Evolutionary conservation across 2,797 vertebrate species (phyloP), one percentile per base, ranked within the genome.

Genomic region (Sebastolobus alascanus): DNA sequence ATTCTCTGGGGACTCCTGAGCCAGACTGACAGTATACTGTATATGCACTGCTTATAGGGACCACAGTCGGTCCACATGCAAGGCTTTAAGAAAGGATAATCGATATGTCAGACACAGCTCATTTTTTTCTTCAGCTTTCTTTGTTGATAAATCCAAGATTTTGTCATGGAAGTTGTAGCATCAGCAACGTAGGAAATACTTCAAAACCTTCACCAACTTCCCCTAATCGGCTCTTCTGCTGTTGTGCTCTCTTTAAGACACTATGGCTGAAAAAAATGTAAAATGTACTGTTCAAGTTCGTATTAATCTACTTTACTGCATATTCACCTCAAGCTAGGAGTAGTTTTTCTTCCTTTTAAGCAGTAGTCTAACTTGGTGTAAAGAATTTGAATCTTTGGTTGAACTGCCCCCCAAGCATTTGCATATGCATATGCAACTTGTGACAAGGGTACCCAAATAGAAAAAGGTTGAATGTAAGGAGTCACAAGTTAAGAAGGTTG

Each of bases 11-110:
- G 87, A 68, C 65, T 4, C 60, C 46, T 2, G 55, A 81, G 80
- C 58, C 85, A 81, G 83, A 84, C 89, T 78, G 18, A 58, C 64
- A 76, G 77, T 68, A 60, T 69, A 46, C 43, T 46, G 43, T 46
- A 76, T 80, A 74, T 37, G 37, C 56, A 54, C 52, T 55, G 56
- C 64, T 75, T 73, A 73, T 25, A 69, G 22, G 70, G 55, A 73
- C 35, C 52, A 20, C 66, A 29, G 73, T 22, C 27, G 18, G 5
- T 52, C 75, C 38, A 58, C 69, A 83, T 74, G 68, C n/a, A 59
- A 46, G 60, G 61, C 60, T 82, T 83, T 5, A 38, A n/a, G 60
- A 20, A 29, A 54, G 33, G 64, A 76, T 79, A 59, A 74, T 67
- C 10, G 25, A 81, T 65, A 68, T 76, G 54, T 87, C 84, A 74